Percentiles rank a stretch among this genome's conserved stretches.
Conservation (phyloP, 2,888 invertebrate genomes). For the Caenorhabditis uteleia region DNA sequence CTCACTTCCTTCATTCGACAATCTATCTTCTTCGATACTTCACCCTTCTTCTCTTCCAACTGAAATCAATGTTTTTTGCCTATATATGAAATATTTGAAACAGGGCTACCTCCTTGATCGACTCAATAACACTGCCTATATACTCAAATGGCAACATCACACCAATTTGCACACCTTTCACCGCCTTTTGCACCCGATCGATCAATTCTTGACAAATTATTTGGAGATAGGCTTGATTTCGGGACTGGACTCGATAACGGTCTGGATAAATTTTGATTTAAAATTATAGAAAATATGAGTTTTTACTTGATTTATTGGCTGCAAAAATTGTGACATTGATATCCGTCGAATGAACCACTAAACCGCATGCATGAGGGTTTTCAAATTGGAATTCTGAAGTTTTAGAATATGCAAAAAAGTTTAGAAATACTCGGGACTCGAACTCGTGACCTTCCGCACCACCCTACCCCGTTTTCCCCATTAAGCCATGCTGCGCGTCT, state of each 20-base stretch:
- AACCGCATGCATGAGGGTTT: constrained; percentile 29
- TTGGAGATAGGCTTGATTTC: constrained; percentile 25
- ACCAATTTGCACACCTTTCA: constrained; percentile 17
- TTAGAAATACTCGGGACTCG: background rate
- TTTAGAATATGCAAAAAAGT: background rate
- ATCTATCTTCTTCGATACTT: constrained; percentile 16
- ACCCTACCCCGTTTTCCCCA: no score
- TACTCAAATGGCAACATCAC: constrained; percentile 34
- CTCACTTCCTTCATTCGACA: constrained; percentile 31
- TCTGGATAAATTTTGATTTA: constrained; percentile 26
- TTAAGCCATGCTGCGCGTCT: no score
- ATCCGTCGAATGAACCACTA: constrained; percentile 15
- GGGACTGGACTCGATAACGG: constrained; percentile 52
- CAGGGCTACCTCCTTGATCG: constrained; percentile 24
- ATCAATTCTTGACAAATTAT: constrained; percentile 22
- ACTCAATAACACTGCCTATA: constrained; percentile 23
- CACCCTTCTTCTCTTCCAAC: constrained; percentile 1
- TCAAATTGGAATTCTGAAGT: constrained; percentile 25
- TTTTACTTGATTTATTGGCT: constrained; percentile 35
- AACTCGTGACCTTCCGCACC: no score
- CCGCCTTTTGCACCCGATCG: constrained; percentile 10
- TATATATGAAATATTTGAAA: constrained; percentile 1
- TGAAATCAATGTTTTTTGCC: no score
- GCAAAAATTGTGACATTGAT: constrained; percentile 17
- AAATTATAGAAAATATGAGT: background rate